Evolutionary conservation across 2,888 invertebrate genomes (phyloP), one percentile per base, ranked within the genome.

Genomic region (Danaus chrysippus): DNA sequence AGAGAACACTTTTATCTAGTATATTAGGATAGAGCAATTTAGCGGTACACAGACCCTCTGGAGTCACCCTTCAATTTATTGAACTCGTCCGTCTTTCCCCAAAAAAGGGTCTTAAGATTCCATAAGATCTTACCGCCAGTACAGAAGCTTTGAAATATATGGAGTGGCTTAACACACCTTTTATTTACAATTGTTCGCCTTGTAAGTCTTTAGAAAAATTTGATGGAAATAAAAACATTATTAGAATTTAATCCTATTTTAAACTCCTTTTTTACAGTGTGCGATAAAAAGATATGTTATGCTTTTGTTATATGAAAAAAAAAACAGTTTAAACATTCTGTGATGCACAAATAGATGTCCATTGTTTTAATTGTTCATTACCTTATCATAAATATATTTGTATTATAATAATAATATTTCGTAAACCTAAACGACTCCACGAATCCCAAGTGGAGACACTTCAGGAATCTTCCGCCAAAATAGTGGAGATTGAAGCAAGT

Each of bases 61-160:
- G 70, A 71, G 73, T 76, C 81, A 72, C 85, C 86, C 85, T 86
- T 79, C 87, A 87, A 88, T 88, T 87, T 87, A 87, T 87, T 81
- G 82, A 77, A 81, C 83, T 80, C 82, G 81, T 82, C 76, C 84
- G 78, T 82, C 84, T 83, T 79, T 76, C 79, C 73, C 79, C 76
- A 76, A 79, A 84, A 84, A 86, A 83, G 84, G 85, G 84, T 81
- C 86, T 83, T 81, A 79, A 80, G 82, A 76, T 81, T 81, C 81
- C 81, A 76, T 82, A 77, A 81, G 80, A 81, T 80, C 82, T 79
- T 73, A 58, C 56, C 56, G 61, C 49, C 54, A 46, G 57, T 55
- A 44, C 42, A 42, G 53, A 42, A 73, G 73, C 69, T 71, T 70
- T 64, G 70, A 71, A 73, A 64, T 72, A 62, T 74, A 72, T 71